Conservation (phyloP, 2,113 vertebrate genomes). For the Gambusia holbrooki region DNA sequence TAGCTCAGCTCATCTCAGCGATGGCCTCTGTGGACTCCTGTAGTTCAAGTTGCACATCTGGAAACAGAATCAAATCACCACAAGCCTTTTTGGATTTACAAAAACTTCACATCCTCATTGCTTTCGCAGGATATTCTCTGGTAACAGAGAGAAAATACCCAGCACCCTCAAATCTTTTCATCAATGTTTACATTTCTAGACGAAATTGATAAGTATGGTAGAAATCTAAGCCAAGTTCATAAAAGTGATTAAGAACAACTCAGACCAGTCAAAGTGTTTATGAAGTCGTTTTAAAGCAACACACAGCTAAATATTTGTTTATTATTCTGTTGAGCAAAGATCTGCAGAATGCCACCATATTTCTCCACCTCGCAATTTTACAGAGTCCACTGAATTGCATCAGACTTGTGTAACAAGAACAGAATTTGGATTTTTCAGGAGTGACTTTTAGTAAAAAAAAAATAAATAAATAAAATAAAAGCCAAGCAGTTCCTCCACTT, state of each 20-base stretch:
- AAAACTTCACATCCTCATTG: no score
- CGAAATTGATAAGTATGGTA: background rate
- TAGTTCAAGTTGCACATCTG: background rate
- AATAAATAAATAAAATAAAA: slow-evolving; percentile 26
- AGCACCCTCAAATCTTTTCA: no score
- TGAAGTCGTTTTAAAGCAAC: background rate
- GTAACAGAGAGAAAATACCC: no score
- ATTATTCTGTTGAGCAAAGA: background rate
- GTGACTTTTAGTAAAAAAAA: background rate
- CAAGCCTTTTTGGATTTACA: no score
- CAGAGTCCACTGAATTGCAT: no score
- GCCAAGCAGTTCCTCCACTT: slow-evolving; percentile 7
- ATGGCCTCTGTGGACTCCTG: background rate
- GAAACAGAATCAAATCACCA: no score
- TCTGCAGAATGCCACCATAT: background rate
- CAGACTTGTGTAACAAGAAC: no score
- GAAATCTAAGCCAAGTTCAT: background rate
- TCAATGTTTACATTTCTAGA: no score
- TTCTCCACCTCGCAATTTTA: background rate
- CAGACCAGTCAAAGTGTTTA: background rate
- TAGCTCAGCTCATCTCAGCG: background rate
- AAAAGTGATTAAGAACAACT: background rate
- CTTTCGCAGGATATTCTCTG: no score
- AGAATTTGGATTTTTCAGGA: no score
- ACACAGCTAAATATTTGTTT: background rate